phyloP scores from a whole-genome alignment of 2,888 invertebrate species.

The Zootermopsis nevadensis region DNA sequence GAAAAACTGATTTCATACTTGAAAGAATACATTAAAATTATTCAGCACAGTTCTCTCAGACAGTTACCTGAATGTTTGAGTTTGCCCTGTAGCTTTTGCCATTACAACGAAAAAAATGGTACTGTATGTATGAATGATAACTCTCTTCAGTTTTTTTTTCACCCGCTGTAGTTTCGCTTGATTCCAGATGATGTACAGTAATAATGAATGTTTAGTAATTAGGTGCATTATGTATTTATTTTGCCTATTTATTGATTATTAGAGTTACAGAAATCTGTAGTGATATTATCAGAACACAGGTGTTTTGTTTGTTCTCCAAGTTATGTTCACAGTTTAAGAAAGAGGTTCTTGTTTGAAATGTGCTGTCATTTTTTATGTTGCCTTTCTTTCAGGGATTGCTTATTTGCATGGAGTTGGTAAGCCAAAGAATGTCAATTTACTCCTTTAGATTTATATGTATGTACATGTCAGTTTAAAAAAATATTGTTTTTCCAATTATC shows the following conservation, averaged over 20 bases:
- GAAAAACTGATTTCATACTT: constrained; percentile 28
- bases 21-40: background rate
- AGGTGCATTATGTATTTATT: background rate
- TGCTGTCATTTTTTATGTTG: too few species aligned
- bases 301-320: too few species aligned
- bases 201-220: background rate
- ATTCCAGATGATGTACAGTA: background rate
- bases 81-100: constrained; percentile 34
- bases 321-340: too few species aligned
- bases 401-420: too few species aligned
- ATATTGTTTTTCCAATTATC: too few species aligned
- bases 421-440: too few species aligned
- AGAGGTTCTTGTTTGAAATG: too few species aligned
- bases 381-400: too few species aligned
- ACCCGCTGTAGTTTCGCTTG: background rate
- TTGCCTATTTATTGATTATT: background rate
- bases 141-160: background rate
- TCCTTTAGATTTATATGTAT: too few species aligned
- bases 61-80: background rate
- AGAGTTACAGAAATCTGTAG: background rate
- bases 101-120: background rate
- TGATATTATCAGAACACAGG: background rate
- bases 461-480: too few species aligned
- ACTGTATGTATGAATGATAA: background rate
- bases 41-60: background rate